Conservation (phyloP, 2,113 vertebrate genomes). For the Podilymbus podiceps region DNA sequence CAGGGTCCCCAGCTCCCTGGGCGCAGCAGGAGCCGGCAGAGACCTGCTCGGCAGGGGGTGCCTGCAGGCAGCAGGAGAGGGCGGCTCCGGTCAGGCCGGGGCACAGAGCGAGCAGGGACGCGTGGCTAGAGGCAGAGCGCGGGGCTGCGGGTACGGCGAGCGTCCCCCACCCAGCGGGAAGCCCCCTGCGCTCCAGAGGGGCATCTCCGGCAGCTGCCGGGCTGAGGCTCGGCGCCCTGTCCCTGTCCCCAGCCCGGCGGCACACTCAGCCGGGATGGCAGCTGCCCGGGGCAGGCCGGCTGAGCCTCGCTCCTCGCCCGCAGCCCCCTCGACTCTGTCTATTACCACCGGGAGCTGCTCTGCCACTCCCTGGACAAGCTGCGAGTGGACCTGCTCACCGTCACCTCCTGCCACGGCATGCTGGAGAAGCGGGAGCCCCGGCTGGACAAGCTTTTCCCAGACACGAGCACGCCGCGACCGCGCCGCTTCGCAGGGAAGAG, state of each 20-base stretch:
- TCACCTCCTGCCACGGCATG: constrained; percentile 92
- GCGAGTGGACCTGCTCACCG: constrained; percentile 91
- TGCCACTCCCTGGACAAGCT: constrained; percentile 92
- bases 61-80: not conserved
- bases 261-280: accelerated
- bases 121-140: not conserved
- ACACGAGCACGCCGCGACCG: constrained; percentile 82
- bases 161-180: not conserved
- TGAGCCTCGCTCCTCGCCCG: not conserved
- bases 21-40: not conserved
- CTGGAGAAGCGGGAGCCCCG: constrained; percentile 86
- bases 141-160: accelerated
- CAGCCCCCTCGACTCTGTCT: constrained; percentile 83
- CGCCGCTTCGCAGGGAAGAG: constrained; percentile 85
- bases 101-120: not conserved
- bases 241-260: not conserved
- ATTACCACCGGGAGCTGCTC: constrained; percentile 92
- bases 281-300: not conserved
- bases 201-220: not conserved
- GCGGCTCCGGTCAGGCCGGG: not conserved
- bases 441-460: constrained; percentile 92
- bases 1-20: accelerated
- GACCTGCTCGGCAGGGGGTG: no score
- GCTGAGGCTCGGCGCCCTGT: not conserved
- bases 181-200: not conserved